Conservation (phyloP, 35 echinoderm and acorn worm genomes). For the Ophiothrix spiculata region DNA sequence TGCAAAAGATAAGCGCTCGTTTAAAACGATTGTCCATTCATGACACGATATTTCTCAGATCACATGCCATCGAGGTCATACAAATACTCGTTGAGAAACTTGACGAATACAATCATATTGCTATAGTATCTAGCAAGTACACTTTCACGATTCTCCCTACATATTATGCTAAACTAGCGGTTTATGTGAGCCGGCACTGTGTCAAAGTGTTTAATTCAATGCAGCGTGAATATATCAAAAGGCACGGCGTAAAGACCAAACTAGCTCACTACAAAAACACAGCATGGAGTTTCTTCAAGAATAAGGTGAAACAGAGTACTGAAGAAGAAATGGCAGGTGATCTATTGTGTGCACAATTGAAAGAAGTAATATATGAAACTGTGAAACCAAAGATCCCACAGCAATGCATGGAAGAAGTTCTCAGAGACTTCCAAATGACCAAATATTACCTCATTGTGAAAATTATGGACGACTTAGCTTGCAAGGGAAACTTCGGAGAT, state of each 20-base stretch:
- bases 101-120: background rate
- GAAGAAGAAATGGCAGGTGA: background rate
- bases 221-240: background rate
- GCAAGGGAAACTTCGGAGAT: slow-evolving; percentile 20
- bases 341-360: background rate
- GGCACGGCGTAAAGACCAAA: background rate
- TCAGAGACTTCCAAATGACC: slow-evolving; percentile 24
- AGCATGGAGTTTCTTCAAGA: background rate
- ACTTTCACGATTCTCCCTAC: slow-evolving; percentile 22
- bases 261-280: background rate
- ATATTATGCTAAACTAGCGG: slow-evolving; percentile 33
- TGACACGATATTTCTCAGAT: background rate
- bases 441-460: slow-evolving; percentile 30
- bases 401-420: slow-evolving; percentile 10
- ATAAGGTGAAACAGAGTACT: background rate
- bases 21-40: background rate
- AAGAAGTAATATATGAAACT: background rate
- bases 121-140: background rate
- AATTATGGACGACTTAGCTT: slow-evolving; percentile 17
- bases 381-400: background rate
- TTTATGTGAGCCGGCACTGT: slow-evolving; percentile 37
- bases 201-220: slow-evolving; percentile 30
- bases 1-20: slow-evolving; percentile 1
- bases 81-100: slow-evolving; percentile 23
- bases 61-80: slow-evolving; percentile 19